Evolutionary conservation across 2,113 vertebrate genomes (phyloP), one percentile per base, ranked within the genome.

Genomic region (Lipophrys pholis): DNA sequence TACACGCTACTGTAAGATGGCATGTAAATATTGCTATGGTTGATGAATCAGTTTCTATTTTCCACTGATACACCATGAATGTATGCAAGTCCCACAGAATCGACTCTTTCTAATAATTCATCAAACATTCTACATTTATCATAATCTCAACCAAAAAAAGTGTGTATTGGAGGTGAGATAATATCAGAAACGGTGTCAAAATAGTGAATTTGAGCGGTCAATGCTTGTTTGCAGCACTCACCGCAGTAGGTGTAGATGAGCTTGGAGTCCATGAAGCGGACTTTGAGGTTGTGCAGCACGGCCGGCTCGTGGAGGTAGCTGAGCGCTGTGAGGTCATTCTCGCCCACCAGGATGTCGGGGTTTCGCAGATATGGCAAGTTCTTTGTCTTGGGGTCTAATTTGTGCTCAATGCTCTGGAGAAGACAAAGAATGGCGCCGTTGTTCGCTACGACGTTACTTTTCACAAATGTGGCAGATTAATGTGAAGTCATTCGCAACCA

Each of bases 241-340:
- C 98, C 98, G 48, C 98, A 99, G 57, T 99, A 99, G 2, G 98
- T 99, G 79, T 99, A 99, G 92, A 99, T 99, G 61, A 98, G 96
- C 54, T 98, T 99, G 0, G 98, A 99, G 85, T 99, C 98, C 35
- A 96, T 96, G 72, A 99, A 99, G 69, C 98, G 97, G 40, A 99
- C 97, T 94, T 95, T 95, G 84, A 99, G 96, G 90, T 99, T 99
- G 86, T 99, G 97, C 6, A 99, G 91, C 69, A 99, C 95, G 0
- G 98, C 98, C 0, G 98, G 98, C 84, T 99, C 98, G 0, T 99
- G 98, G 52, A 99, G 97, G 79, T 99, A 99, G 69, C 98, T 99
- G 77, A 99, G 96, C 0, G 98, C 97, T 0, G 98, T 99, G 80
- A 99, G 96, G 92, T 99, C 98, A 81, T 99, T 99, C 81, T 99